These are phyloP conservation scores for Lynx canadensis DNA, from an alignment of 2,113 vertebrate species.

Conservation along the genomic window DNA sequence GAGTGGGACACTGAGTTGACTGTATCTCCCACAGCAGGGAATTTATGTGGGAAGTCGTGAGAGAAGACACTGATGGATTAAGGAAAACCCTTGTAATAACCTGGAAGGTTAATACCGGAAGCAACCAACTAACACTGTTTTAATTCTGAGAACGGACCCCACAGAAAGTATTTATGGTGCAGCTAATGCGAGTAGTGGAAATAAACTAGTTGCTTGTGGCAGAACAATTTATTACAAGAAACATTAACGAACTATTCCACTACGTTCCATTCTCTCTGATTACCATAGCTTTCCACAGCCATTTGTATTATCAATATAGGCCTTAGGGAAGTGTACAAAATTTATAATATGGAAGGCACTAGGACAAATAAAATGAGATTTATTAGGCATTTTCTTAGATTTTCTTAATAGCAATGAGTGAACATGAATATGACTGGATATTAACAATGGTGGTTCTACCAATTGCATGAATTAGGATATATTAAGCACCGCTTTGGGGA, in stretches of 20 bases:
- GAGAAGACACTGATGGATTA: background rate
- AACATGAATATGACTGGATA: background rate
- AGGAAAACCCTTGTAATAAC: background rate
- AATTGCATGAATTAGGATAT: background rate
- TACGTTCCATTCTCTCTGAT: background rate
- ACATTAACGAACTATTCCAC: background rate
- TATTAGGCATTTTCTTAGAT: constrained; percentile 9
- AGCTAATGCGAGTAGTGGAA: background rate
- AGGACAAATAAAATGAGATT: constrained; percentile 1
- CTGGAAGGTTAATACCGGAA: background rate
- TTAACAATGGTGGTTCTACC: background rate
- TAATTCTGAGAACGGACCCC: background rate
- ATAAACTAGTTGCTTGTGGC: background rate
- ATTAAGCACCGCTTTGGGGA: background rate
- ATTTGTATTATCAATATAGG: background rate
- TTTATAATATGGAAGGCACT: background rate
- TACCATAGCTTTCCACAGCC: background rate
- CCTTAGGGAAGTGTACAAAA: background rate
- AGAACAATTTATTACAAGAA: background rate
- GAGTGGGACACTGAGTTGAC: too few relatives aligned
- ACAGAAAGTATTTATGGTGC: background rate
- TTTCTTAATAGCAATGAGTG: background rate
- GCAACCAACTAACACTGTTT: background rate
- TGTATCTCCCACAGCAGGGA: background rate
- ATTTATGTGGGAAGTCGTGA: background rate